A percentile compares a stretch with the other conserved stretches of the same genome.
Evolutionary conservation across 1,140 invertebrate genomes (phyloP).

Genomic region (Littorina saxatilis): DNA sequence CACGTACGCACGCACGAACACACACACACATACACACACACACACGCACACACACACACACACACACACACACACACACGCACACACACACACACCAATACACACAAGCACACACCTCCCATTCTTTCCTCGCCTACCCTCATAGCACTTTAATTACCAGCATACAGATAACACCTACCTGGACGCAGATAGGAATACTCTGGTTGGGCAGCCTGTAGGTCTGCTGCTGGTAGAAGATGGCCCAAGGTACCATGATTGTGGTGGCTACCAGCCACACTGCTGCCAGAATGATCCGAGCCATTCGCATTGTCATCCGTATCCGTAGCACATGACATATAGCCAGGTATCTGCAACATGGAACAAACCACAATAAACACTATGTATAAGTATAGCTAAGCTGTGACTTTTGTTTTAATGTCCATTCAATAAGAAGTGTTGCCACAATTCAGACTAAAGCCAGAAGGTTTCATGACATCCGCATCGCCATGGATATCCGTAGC

Average conservation of each 20-base stretch:
- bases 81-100: constrained; percentile 13
- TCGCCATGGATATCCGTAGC: constrained; percentile 92
- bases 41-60: constrained; percentile 14
- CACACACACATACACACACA: background rate
- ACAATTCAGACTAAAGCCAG: constrained; percentile 95
- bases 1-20: background rate
- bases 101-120: background rate
- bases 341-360: constrained; percentile 84
- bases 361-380: no score
- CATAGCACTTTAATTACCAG: background rate
- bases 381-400: no score
- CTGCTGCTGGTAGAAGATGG: constrained; percentile 87
- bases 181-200: constrained; percentile 51
- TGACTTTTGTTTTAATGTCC: no score
- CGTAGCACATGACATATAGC: constrained; percentile 96
- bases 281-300: constrained; percentile 90
- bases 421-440: no score
- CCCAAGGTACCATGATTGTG: constrained; percentile 90
- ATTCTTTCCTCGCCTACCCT: background rate
- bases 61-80: constrained; percentile 14
- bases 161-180: constrained; percentile 29
- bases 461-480: constrained; percentile 88
- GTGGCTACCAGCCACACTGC: constrained; percentile 93
- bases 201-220: constrained; percentile 38
- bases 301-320: constrained; percentile 91